Evolutionary conservation across 37 sponge, comb jelly and placozoan species (phyloP).

Genomic region (Hexactinellida sp.): DNA sequence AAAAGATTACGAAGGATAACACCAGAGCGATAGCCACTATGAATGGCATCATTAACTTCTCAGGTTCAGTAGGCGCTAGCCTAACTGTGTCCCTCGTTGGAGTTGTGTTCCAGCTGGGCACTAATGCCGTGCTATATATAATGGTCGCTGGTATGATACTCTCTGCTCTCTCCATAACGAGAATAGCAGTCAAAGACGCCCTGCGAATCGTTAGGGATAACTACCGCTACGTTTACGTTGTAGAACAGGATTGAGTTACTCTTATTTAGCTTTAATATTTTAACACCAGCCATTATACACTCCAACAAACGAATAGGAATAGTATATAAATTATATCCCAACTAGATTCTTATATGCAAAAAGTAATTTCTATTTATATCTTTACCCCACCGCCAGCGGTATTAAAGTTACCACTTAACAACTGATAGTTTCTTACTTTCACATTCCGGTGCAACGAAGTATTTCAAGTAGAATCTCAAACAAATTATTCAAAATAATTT

Average conservation of each 20-base stretch:
- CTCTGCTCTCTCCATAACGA: not conserved
- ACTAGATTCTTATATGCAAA: too few relatives aligned
- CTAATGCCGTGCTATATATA: not conserved
- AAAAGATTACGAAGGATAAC: not conserved
- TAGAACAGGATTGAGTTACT: not conserved
- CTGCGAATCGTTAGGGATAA: not conserved
- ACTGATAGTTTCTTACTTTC: too few relatives aligned
- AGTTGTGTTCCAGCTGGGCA: not conserved
- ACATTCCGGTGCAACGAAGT: too few relatives aligned
- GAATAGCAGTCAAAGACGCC: not conserved
- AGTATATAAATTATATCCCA: too few relatives aligned
- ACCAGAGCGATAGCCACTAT: not conserved
- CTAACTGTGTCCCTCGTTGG: not conserved
- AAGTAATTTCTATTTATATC: too few relatives aligned
- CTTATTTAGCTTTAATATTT: too few relatives aligned
- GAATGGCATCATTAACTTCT: conserved; percentile 4
- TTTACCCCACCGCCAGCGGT: too few relatives aligned
- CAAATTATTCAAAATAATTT: too few relatives aligned
- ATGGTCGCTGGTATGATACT: not conserved
- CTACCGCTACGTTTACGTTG: not conserved
- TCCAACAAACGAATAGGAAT: too few relatives aligned
- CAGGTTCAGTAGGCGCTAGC: not conserved
- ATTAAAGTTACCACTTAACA: too few relatives aligned
- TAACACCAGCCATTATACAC: too few relatives aligned
- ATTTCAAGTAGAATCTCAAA: too few relatives aligned